phyloP scores from a whole-genome alignment of 1,140 invertebrate species.

The Delia radicum region DNA sequence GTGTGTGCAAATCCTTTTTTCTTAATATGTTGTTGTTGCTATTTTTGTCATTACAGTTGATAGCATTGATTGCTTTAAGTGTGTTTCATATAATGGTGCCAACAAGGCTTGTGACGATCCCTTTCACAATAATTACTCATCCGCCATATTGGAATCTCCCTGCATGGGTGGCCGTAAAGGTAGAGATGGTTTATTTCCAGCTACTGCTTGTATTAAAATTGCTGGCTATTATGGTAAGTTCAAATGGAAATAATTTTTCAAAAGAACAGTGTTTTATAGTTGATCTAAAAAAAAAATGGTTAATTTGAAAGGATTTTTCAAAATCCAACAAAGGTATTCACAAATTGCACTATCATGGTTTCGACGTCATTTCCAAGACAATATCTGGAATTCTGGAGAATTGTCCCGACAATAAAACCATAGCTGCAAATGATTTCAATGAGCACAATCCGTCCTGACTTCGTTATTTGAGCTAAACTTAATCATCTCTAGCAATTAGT shows the following conservation, averaged over 20 bases:
- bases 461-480: too few relatives aligned
- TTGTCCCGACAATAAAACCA: too few relatives aligned
- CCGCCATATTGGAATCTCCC: conserved; percentile 80
- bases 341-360: too few relatives aligned
- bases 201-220: conserved; percentile 95
- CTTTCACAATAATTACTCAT: conserved; percentile 91
- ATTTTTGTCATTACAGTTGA: conserved; percentile 50
- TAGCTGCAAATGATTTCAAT: too few relatives aligned
- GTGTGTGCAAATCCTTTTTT: background rate
- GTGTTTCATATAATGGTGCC: conserved; percentile 85
- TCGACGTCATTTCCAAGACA: too few relatives aligned
- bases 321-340: too few relatives aligned
- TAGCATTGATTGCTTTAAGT: conserved; percentile 94
- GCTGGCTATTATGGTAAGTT: conserved; percentile 78
- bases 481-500: too few relatives aligned
- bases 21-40: background rate
- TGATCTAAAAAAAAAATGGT: too few relatives aligned
- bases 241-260: conserved; percentile 4
- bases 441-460: too few relatives aligned
- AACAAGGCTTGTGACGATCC: conserved; percentile 92
- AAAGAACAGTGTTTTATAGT: too few relatives aligned
- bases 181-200: conserved; percentile 90
- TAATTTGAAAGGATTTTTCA: background rate
- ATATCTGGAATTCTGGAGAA: too few relatives aligned
- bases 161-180: conserved; percentile 92